Evolutionary conservation across 2,888 invertebrate species (phyloP).

Genomic region (Autographa gamma): DNA sequence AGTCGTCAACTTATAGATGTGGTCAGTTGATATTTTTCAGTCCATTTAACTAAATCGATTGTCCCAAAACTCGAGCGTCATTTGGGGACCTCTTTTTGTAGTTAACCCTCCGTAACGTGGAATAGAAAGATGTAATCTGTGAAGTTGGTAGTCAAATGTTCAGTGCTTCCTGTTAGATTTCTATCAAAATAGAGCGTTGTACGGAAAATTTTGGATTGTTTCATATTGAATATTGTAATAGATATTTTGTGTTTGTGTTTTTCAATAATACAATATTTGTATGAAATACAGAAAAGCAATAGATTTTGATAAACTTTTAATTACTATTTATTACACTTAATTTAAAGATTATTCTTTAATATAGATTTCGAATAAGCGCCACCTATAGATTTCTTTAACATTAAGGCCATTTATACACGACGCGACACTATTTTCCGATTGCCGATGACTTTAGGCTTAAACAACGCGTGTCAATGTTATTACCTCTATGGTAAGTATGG

Average conservation of each 20-base stretch:
- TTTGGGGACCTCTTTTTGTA: constrained; percentile 60
- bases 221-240: neutral
- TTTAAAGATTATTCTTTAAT: too few species aligned
- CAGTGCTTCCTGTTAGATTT: neutral
- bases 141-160: constrained; percentile 9
- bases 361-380: too few species aligned
- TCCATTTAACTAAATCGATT: constrained; percentile 82
- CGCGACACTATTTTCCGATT: too few species aligned
- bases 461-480: too few species aligned
- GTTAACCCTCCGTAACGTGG: constrained; percentile 29
- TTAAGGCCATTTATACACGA: too few species aligned
- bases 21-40: constrained; percentile 80
- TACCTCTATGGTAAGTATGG: too few species aligned
- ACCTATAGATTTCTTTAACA: too few species aligned
- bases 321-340: too few species aligned
- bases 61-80: constrained; percentile 68
- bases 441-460: too few species aligned
- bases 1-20: constrained; percentile 63
- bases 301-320: too few species aligned
- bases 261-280: too few species aligned
- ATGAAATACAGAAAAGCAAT: too few species aligned
- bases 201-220: neutral
- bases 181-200: constrained; percentile 5
- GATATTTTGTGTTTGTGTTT: neutral
- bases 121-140: constrained; percentile 8